Conservation (phyloP, 1,140 invertebrate genomes). For the Marisa cornuarietis region DNA sequence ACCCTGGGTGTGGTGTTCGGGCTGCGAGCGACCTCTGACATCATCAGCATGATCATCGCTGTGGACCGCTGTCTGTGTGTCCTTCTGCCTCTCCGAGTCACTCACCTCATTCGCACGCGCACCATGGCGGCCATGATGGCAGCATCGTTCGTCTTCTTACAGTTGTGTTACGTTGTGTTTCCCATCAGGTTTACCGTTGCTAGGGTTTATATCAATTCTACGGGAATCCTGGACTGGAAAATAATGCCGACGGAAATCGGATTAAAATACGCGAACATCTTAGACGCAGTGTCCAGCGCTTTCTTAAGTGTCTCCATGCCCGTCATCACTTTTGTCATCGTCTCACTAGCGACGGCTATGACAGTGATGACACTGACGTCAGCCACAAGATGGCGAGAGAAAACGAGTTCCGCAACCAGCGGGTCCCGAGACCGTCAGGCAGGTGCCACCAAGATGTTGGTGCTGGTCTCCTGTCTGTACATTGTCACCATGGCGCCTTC, state of each 20-base stretch:
- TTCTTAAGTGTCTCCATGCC: not conserved
- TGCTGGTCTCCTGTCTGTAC: not conserved
- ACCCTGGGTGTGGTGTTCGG: not conserved
- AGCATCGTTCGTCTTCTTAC: not conserved
- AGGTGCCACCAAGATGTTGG: slow-evolving; percentile 7
- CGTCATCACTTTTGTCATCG: not conserved
- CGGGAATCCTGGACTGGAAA: not conserved
- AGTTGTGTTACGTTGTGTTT: not conserved
- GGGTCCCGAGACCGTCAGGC: not conserved
- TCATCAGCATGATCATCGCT: not conserved
- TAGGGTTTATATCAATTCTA: not conserved
- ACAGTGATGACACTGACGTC: not conserved
- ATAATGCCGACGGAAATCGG: not conserved
- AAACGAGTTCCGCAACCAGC: no score
- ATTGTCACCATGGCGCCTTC: not conserved
- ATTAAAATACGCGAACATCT: not conserved
- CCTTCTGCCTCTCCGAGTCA: not conserved
- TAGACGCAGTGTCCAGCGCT: not conserved
- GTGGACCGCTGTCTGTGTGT: slow-evolving; percentile 2
- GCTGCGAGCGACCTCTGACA: not conserved
- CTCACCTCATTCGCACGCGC: not conserved
- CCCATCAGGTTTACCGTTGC: not conserved
- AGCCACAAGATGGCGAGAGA: not conserved
- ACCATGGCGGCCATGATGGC: not conserved
- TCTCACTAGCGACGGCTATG: not conserved